A percentile compares a stretch with the other conserved stretches of the same genome.
These are phyloP conservation scores for Lasiurus borealis DNA, from an alignment of 2,113 vertebrate species.

Conservation along the genomic window DNA sequence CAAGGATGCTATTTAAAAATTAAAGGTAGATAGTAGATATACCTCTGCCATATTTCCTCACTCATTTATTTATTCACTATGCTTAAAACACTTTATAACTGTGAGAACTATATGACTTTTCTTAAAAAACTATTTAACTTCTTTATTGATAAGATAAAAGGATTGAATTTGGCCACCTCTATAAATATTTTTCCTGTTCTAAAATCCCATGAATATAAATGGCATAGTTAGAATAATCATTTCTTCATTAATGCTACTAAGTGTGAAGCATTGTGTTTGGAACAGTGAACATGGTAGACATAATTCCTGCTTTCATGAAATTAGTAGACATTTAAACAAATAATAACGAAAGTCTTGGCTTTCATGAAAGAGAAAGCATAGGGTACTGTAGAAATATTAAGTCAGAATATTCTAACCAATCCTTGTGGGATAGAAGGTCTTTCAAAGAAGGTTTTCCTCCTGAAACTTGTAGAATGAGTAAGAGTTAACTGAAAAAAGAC, in stretches of 20 bases:
- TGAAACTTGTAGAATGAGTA: neutral
- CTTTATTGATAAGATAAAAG: constrained; percentile 11
- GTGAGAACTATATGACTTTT: neutral
- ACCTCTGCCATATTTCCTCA: neutral
- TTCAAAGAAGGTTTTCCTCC: neutral
- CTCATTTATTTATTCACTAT: constrained; percentile 10
- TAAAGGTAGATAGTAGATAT: constrained; percentile 28
- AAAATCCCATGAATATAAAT: neutral
- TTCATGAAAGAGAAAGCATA: neutral
- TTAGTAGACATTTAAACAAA: neutral
- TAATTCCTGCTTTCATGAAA: neutral
- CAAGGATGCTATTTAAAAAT: constrained; percentile 69
- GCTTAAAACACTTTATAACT: constrained; percentile 14
- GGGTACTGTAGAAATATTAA: neutral
- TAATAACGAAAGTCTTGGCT: neutral
- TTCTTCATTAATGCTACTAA: constrained; percentile 9
- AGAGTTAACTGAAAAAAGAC: neutral
- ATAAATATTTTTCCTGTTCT: neutral
- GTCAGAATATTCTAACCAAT: neutral
- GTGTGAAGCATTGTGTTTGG: neutral
- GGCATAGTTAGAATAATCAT: neutral
- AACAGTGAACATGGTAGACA: neutral
- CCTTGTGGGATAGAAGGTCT: neutral
- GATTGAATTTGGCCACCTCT: neutral
- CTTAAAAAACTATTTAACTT: neutral